phyloP scores from a whole-genome alignment of 2,797 vertebrate genomes.

The Pipistrellus kuhlii region DNA sequence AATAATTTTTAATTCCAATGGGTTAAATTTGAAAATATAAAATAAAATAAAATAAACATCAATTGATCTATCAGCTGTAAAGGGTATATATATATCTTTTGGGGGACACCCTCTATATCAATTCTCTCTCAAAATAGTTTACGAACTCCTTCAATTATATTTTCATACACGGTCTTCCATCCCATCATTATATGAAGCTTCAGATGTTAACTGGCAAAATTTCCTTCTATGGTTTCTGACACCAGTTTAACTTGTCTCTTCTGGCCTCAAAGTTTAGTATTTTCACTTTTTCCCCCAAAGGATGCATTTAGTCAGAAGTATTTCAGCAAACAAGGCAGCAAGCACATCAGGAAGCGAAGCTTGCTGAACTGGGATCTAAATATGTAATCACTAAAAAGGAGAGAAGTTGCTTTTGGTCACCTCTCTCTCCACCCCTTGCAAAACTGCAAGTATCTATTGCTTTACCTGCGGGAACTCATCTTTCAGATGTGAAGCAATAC shows the following conservation, averaged over 20 bases:
- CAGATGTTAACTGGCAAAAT: slow-evolving; percentile 60
- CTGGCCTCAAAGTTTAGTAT: slow-evolving; percentile 5
- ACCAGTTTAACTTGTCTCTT: slow-evolving; percentile 24
- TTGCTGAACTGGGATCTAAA: slow-evolving; percentile 72
- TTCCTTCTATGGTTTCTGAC: slow-evolving; percentile 9
- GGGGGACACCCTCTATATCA: neutral
- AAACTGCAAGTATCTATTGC: slow-evolving; percentile 56
- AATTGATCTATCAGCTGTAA: neutral
- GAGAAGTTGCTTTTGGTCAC: slow-evolving; percentile 76
- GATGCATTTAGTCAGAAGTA: slow-evolving; percentile 75
- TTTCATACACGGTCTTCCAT: slow-evolving; percentile 50
- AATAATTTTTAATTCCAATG: neutral
- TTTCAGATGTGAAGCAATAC: slow-evolving; percentile 28
- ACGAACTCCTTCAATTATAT: slow-evolving; percentile 38
- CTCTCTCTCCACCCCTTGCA: slow-evolving; percentile 46
- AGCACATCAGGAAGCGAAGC: slow-evolving; percentile 64
- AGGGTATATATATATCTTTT: neutral
- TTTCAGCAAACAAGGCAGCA: slow-evolving; percentile 84
- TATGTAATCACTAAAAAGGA: slow-evolving; percentile 53
- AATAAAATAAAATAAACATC: neutral
- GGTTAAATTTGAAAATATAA: neutral
- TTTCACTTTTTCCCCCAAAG: neutral
- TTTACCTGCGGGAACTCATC: neutral
- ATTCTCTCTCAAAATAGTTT: slow-evolving; percentile 38
- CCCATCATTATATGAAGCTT: neutral